Conservation (phyloP, 2,797 vertebrate genomes). For the Chromis chromis region DNA sequence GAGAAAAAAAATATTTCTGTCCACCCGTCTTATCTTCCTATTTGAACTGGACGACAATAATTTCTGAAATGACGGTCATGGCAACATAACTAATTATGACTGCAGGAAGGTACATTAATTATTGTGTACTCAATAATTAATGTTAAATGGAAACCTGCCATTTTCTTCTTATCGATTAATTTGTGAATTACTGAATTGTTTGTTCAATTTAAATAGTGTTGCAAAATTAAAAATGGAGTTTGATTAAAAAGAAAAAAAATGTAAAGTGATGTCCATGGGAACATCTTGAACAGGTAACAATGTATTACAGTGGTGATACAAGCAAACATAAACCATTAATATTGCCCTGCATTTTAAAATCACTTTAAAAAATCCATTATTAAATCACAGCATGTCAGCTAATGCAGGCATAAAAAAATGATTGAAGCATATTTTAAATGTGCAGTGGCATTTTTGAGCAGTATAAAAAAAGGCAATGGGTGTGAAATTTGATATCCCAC, state of each 20-base stretch:
- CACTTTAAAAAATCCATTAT: background rate
- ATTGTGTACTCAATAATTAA: background rate
- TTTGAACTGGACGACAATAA: background rate
- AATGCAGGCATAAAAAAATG: background rate
- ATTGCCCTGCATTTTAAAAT: background rate
- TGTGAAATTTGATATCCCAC: background rate
- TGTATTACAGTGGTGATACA: too few species aligned
- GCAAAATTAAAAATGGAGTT: too few species aligned
- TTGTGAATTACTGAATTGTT: background rate
- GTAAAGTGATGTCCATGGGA: too few species aligned
- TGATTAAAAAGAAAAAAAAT: too few species aligned
- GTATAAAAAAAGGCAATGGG: background rate
- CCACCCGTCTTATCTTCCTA: background rate
- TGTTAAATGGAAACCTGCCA: too few species aligned
- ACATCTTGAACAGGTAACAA: too few species aligned
- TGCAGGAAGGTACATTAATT: background rate
- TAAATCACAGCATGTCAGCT: background rate
- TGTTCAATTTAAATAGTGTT: too few species aligned
- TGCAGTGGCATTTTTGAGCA: background rate
- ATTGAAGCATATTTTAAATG: background rate
- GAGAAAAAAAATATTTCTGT: conserved; percentile 12
- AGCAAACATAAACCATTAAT: too few species aligned
- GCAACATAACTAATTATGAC: background rate
- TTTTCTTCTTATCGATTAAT: background rate
- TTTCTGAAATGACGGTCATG: conserved; percentile 6